Percentiles rank a stretch among this genome's conserved stretches.
These are phyloP conservation scores for Drosophila birchii DNA, from an alignment of 2,888 invertebrate genomes.

Conservation along the genomic window DNA sequence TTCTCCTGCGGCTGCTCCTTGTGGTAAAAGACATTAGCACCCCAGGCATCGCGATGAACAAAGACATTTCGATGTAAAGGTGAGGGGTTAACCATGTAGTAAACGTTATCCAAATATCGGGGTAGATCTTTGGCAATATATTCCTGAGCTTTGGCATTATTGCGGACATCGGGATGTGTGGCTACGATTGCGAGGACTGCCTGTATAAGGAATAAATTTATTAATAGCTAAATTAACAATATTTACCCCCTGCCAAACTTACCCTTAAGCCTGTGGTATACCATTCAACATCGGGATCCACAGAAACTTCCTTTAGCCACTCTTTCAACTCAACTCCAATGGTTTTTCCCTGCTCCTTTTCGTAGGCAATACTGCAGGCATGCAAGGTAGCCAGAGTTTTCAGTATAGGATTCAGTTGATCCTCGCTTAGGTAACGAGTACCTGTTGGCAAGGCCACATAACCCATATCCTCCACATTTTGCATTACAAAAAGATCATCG, in stretches of 20 bases:
- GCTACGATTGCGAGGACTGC: constrained; percentile 66
- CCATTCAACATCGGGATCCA: constrained; percentile 69
- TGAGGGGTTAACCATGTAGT: constrained; percentile 81
- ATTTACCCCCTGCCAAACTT: not conserved
- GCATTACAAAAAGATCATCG: constrained; percentile 83
- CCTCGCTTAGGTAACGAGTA: constrained; percentile 66
- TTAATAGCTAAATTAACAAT: not conserved
- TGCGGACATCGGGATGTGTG: constrained; percentile 58
- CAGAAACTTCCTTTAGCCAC: constrained; percentile 69
- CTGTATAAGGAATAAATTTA: constrained; percentile 35
- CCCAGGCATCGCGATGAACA: constrained; percentile 84
- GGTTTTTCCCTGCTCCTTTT: constrained; percentile 66
- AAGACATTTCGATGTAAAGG: constrained; percentile 85
- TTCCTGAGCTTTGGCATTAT: constrained; percentile 55
- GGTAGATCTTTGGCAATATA: constrained; percentile 75
- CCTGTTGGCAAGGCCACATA: constrained; percentile 59
- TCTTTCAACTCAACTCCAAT: constrained; percentile 69
- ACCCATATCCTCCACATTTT: constrained; percentile 82
- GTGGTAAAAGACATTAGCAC: constrained; percentile 83
- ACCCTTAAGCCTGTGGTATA: constrained; percentile 76
- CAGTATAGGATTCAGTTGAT: constrained; percentile 81
- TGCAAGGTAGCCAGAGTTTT: constrained; percentile 83
- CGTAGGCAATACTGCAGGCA: constrained; percentile 84
- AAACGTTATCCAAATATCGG: constrained; percentile 64
- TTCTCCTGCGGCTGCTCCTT: constrained; percentile 44